Evolutionary conservation across 2,113 vertebrate genomes (phyloP).

Genomic region (Perca flavescens): DNA sequence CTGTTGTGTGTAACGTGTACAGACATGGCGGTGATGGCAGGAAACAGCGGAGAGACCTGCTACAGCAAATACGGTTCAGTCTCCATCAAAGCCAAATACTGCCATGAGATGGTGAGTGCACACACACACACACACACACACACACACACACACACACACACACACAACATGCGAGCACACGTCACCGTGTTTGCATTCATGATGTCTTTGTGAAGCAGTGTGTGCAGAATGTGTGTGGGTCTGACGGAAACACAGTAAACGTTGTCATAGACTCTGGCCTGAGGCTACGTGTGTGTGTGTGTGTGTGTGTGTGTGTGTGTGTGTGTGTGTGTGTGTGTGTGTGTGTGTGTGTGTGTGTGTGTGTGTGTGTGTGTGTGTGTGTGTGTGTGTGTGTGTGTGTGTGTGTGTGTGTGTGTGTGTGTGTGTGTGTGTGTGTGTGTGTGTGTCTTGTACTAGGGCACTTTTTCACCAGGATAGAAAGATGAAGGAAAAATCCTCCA

Average conservation of each 20-base stretch:
- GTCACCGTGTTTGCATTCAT: background rate
- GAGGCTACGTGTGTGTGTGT: background rate
- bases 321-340: background rate
- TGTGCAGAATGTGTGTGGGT: background rate
- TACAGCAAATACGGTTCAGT: slow-evolving; percentile 95
- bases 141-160: background rate
- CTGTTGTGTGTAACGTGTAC: slow-evolving; percentile 94
- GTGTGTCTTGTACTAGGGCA: too few relatives aligned
- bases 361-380: too few relatives aligned
- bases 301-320: too few relatives aligned
- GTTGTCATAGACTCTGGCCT: background rate
- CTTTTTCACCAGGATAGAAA: too few relatives aligned
- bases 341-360: too few relatives aligned
- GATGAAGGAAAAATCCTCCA: background rate
- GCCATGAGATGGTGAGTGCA: slow-evolving; percentile 92
- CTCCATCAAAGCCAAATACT: slow-evolving; percentile 92
- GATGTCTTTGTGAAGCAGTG: background rate
- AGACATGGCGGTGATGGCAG: slow-evolving; percentile 94
- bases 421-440: too few relatives aligned
- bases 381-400: too few relatives aligned
- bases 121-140: background rate
- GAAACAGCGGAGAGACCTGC: slow-evolving; percentile 92
- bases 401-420: background rate
- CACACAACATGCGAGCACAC: slow-evolving; percentile 5
- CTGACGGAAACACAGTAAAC: background rate